phyloP scores from a whole-genome alignment of 2,113 vertebrate genomes.

The Lamprologus tigripictilis region DNA sequence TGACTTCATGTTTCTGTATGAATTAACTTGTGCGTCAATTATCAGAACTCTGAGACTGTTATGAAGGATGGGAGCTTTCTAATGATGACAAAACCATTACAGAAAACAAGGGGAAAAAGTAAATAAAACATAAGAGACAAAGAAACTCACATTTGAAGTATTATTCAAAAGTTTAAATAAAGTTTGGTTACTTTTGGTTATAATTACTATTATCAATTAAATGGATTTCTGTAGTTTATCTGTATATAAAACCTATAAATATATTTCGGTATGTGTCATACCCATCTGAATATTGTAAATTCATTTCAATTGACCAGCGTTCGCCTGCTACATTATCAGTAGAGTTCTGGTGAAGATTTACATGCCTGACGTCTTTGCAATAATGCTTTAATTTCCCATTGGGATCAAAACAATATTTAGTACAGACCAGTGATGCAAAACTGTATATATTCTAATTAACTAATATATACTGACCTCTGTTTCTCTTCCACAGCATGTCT shows the following conservation, averaged over 20 bases:
- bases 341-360: neutral
- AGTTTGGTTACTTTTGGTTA: neutral
- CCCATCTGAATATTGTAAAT: neutral
- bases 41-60: neutral
- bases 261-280: fast-evolving
- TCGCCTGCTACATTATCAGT: neutral
- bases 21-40: fast-evolving
- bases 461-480: fast-evolving
- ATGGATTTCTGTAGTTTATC: neutral
- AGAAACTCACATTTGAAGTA: neutral
- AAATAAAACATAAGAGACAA: neutral
- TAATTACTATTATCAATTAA: neutral
- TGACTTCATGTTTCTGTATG: neutral
- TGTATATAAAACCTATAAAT: neutral
- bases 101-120: fast-evolving
- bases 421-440: fast-evolving
- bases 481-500: neutral
- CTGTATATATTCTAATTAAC: neutral
- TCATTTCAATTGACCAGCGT: neutral
- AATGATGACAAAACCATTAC: neutral
- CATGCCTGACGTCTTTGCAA: fast-evolving
- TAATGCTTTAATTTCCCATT: neutral
- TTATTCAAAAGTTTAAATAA: fast-evolving
- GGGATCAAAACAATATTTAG: neutral
- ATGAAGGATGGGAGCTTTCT: neutral